Conservation (phyloP, 2,888 invertebrate species). For the Lydus trimaculatus region DNA sequence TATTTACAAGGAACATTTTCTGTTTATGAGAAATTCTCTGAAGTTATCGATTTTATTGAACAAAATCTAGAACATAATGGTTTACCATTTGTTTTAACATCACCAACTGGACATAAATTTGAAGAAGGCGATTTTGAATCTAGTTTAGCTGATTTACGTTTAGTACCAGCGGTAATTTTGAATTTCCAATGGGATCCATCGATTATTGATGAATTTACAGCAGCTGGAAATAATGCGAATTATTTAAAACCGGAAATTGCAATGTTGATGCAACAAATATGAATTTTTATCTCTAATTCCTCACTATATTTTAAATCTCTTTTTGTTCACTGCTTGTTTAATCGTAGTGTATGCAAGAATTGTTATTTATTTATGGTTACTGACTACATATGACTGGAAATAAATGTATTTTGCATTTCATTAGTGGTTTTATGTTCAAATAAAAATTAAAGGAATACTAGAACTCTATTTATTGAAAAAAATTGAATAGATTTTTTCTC, state of each 20-base stretch:
- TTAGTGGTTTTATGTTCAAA: constrained; percentile 3
- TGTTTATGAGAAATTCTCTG: constrained; percentile 78
- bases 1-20: constrained; percentile 89
- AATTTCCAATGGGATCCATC: constrained; percentile 75
- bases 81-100: constrained; percentile 74
- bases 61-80: constrained; percentile 76
- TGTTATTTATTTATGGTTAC: constrained; percentile 8
- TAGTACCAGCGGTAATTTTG: constrained; percentile 85
- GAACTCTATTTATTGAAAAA: background rate
- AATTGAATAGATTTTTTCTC: background rate
- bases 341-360: constrained; percentile 4
- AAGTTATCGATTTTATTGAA: constrained; percentile 80
- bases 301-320: background rate
- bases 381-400: background rate
- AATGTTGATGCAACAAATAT: constrained; percentile 70
- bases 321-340: background rate
- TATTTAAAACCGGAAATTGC: constrained; percentile 82
- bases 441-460: constrained; percentile 3
- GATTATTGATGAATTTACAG: constrained; percentile 63
- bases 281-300: constrained; percentile 18
- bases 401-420: constrained; percentile 7
- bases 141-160: constrained; percentile 77
- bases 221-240: constrained; percentile 64
- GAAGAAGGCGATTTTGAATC: constrained; percentile 73
- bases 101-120: constrained; percentile 73